Percentiles rank a stretch among this genome's conserved stretches.
These are phyloP conservation scores for Prenolepis imparis DNA, from an alignment of 2,888 invertebrate species.

Conservation along the genomic window DNA sequence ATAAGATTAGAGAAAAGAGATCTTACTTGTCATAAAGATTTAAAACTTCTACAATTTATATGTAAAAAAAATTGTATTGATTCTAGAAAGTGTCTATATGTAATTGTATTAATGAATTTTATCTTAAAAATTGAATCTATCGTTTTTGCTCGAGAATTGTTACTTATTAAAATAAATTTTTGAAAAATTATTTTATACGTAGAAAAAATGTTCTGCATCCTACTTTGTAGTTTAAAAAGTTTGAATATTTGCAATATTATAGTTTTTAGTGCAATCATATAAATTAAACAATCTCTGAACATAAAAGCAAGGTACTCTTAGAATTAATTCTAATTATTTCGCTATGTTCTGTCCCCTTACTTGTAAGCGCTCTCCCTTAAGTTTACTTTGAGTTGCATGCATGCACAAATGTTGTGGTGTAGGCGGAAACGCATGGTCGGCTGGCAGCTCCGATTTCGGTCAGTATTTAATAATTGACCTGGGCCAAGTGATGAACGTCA, in stretches of 20 bases:
- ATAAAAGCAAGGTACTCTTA: constrained; percentile 45
- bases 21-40: background rate
- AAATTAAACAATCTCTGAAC: constrained; percentile 23
- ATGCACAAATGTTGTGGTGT: constrained; percentile 86
- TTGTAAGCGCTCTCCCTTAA: constrained; percentile 68
- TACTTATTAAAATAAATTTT: constrained; percentile 5
- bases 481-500: constrained; percentile 95
- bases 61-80: background rate
- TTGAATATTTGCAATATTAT: background rate
- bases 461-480: constrained; percentile 97
- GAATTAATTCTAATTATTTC: constrained; percentile 44
- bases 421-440: constrained; percentile 97
- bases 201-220: constrained; percentile 4
- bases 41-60: background rate
- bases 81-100: background rate
- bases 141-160: background rate
- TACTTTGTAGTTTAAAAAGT: background rate
- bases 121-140: background rate
- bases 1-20: background rate
- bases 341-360: constrained; percentile 58
- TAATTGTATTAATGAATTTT: background rate
- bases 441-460: constrained; percentile 95
- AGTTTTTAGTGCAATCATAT: constrained; percentile 7
- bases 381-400: constrained; percentile 83
- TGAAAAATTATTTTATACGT: background rate